Evolutionary conservation across 2,888 invertebrate species (phyloP).

Genomic region (Netelia fuscicornis): DNA sequence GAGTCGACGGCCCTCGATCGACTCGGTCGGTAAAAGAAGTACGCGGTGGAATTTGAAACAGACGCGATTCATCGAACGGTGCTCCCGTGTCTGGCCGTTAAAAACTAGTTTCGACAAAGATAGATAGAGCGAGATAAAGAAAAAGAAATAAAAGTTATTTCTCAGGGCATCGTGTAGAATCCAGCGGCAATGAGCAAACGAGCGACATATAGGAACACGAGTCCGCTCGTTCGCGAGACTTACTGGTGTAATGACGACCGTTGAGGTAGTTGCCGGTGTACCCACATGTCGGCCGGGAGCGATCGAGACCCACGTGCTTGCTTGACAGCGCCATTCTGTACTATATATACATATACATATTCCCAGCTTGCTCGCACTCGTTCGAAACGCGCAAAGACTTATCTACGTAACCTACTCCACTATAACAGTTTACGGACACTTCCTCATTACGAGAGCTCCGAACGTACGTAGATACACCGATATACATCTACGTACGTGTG

Average conservation of each 20-base stretch:
- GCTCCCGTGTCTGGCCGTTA: conserved; percentile 8
- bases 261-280: conserved; percentile 57
- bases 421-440: conserved; percentile 81
- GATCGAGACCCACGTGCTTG: conserved; percentile 77
- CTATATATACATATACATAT: conserved; percentile 6
- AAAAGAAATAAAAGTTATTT: conserved; percentile 45
- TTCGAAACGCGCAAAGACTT: conserved; percentile 71
- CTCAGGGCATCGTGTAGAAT: conserved; percentile 36
- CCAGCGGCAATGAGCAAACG: conserved; percentile 42
- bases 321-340: conserved; percentile 71
- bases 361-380: conserved; percentile 45
- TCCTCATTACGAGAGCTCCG: conserved; percentile 77
- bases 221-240: conserved; percentile 21
- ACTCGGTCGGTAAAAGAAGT: background rate
- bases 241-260: conserved; percentile 37
- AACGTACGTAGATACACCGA: conserved; percentile 48
- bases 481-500: conserved; percentile 29
- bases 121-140: too few relatives aligned
- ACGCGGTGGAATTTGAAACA: conserved; percentile 1
- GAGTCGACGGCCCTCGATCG: background rate
- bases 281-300: conserved; percentile 66
- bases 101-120: conserved; percentile 44
- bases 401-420: conserved; percentile 83
- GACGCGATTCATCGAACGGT: conserved; percentile 12
- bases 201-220: conserved; percentile 34